Conservation (phyloP, 2,888 invertebrate species). For the Drosophila leonis region DNA sequence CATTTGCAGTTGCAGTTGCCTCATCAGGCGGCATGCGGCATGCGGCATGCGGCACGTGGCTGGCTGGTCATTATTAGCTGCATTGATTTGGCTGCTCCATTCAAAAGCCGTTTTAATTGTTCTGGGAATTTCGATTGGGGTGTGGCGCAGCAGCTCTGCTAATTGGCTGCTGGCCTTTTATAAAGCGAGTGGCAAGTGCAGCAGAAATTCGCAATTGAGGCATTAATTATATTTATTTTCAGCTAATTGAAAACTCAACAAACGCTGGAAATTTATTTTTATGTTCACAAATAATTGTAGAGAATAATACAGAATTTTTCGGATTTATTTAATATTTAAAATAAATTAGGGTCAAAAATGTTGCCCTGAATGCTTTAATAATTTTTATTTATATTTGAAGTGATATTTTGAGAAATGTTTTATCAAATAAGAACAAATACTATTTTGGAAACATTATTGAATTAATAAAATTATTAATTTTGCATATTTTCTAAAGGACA, state of each 20-base stretch:
- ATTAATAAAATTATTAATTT: too few species aligned
- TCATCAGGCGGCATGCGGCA: conserved; percentile 14
- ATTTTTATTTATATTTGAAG: neutral
- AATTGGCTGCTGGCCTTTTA: conserved; percentile 31
- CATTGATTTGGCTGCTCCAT: conserved; percentile 22
- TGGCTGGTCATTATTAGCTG: conserved; percentile 32
- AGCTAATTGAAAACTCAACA: conserved; percentile 6
- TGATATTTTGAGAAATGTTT: too few species aligned
- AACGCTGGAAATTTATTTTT: neutral
- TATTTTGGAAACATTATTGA: too few species aligned
- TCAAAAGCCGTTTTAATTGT: conserved; percentile 26
- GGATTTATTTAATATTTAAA: neutral
- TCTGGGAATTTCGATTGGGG: conserved; percentile 3
- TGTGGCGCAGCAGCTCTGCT: neutral
- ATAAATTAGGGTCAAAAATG: neutral
- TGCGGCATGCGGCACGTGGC: neutral
- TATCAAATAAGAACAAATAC: too few species aligned
- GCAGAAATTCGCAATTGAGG: neutral
- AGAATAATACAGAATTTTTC: neutral
- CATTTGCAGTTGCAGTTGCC: neutral
- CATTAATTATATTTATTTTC: conserved; percentile 1
- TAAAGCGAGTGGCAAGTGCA: neutral
- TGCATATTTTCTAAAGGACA: too few species aligned
- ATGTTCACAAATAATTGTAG: neutral
- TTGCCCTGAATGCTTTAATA: neutral